phyloP scores from a whole-genome alignment of 2,888 invertebrate genomes.

The Leptothorax acervorum region DNA sequence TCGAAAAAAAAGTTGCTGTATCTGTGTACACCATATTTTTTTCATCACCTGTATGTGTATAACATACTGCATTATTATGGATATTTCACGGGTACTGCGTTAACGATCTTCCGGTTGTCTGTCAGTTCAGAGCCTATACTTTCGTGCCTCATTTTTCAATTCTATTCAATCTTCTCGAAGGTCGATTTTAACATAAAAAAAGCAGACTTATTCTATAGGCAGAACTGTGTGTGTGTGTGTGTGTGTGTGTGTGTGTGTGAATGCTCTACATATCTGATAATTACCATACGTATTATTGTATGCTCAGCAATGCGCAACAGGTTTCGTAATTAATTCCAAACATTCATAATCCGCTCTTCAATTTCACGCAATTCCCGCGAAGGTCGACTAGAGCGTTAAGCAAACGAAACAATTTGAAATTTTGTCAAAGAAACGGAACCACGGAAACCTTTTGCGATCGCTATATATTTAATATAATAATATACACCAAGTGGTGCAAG shows the following conservation, averaged over 20 bases:
- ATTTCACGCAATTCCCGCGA: neutral
- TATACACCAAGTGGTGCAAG: neutral
- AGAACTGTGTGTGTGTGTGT: neutral
- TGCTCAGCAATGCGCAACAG: neutral
- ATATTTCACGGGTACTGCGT: neutral
- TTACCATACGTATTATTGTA: neutral
- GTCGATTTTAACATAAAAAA: neutral
- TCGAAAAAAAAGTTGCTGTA: neutral
- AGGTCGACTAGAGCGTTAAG: neutral
- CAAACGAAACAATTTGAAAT: neutral
- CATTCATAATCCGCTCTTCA: neutral
- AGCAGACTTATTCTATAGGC: neutral
- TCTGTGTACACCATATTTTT: neutral
- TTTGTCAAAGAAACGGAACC: neutral
- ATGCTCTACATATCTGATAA: neutral
- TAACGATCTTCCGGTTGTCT: neutral
- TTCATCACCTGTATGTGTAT: neutral
- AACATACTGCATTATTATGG: neutral
- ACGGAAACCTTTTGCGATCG: neutral
- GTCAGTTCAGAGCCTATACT: neutral
- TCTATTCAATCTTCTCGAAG: neutral
- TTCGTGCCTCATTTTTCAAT: neutral
- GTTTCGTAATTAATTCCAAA: neutral
- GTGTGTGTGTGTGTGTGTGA: too few species aligned
- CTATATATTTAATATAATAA: constrained; percentile 7